These are phyloP conservation scores for Myotis yumanensis DNA, from an alignment of 2,113 vertebrate genomes.

Conservation along the genomic window DNA sequence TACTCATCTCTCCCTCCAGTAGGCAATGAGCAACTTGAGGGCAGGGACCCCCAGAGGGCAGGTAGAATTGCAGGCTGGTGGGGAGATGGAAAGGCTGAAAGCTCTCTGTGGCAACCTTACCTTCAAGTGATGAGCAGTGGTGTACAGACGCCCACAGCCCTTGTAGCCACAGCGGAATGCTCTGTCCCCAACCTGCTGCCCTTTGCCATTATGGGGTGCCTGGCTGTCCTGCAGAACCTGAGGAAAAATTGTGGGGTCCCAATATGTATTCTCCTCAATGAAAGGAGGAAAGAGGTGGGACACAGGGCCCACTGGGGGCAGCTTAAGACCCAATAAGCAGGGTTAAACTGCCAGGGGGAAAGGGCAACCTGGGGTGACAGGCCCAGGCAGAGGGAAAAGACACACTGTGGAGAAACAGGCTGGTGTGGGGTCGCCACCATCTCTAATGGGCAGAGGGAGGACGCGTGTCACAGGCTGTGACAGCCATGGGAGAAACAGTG, in stretches of 20 bases:
- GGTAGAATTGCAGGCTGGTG: neutral
- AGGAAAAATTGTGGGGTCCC: neutral
- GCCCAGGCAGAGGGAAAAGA: neutral
- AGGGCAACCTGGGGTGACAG: neutral
- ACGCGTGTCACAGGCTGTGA: neutral
- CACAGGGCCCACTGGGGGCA: neutral
- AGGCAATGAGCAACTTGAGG: neutral
- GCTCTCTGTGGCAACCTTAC: slow-evolving; percentile 70
- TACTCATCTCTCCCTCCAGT: neutral
- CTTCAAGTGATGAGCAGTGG: slow-evolving; percentile 90
- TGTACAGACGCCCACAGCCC: slow-evolving; percentile 89
- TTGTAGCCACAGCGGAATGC: slow-evolving; percentile 86
- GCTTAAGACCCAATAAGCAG: neutral
- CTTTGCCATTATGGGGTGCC: slow-evolving; percentile 74
- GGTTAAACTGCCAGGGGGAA: neutral
- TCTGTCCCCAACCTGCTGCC: slow-evolving; percentile 80
- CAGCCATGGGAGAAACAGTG: neutral
- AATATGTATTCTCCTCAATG: neutral
- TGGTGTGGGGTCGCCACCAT: neutral
- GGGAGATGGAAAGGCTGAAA: neutral
- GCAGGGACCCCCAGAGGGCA: neutral
- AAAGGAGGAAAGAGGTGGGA: neutral
- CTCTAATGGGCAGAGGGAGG: neutral
- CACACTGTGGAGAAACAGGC: neutral
- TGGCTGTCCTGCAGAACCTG: slow-evolving; percentile 82